Evolutionary conservation across 2,888 invertebrate genomes (phyloP).

Genomic region (Petrolisthes manimaculis): DNA sequence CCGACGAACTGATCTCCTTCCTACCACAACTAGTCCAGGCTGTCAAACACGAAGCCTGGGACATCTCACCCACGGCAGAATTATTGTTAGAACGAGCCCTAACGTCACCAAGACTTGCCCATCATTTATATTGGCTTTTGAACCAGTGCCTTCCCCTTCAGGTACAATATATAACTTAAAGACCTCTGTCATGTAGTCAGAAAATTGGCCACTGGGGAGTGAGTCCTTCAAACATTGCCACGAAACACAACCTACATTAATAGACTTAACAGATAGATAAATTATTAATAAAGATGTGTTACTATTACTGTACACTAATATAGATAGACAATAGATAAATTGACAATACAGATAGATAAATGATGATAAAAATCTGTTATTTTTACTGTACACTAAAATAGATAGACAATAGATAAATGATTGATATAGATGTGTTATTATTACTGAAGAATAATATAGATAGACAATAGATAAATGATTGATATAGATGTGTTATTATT

Average conservation of each 20-base stretch:
- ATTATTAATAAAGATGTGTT: too few species aligned
- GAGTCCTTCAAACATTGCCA: too few species aligned
- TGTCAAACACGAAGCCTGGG: slow-evolving; percentile 89
- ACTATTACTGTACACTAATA: too few species aligned
- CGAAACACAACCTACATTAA: too few species aligned
- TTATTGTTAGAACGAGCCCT: slow-evolving; percentile 87
- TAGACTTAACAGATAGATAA: too few species aligned
- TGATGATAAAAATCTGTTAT: background rate
- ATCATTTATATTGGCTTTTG: slow-evolving; percentile 93
- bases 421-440: background rate
- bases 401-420: background rate
- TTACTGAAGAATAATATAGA: background rate
- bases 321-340: too few species aligned
- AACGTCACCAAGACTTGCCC: slow-evolving; percentile 90
- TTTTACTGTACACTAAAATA: background rate
- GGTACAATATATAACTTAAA: slow-evolving; percentile 72
- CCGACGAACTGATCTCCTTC: slow-evolving; percentile 90
- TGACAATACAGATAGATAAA: too few species aligned
- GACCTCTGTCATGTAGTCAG: too few species aligned
- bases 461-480: too few species aligned
- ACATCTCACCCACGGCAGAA: slow-evolving; percentile 84
- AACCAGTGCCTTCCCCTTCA: slow-evolving; percentile 88
- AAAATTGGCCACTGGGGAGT: too few species aligned
- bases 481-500: background rate
- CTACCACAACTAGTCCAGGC: slow-evolving; percentile 94